phyloP scores from a whole-genome alignment of 2,113 vertebrate species.

The Mirza zaza region DNA sequence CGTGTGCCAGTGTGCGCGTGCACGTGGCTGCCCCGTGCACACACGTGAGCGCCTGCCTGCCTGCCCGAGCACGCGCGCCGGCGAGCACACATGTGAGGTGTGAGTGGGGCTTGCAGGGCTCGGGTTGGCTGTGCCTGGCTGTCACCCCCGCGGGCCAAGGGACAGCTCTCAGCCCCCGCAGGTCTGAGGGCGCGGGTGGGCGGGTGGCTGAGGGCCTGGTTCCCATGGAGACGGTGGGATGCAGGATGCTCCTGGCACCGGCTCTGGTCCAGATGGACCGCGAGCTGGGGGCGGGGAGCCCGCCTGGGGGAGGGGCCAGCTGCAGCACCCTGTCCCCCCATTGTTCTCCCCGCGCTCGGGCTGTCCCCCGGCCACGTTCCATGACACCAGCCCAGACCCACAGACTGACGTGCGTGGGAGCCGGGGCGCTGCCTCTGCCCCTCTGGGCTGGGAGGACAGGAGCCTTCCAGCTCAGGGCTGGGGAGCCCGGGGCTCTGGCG shows the following conservation, averaged over 20 bases:
- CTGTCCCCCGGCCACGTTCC: neutral
- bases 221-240: constrained; percentile 72
- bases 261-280: constrained; percentile 63
- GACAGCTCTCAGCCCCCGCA: constrained; percentile 22
- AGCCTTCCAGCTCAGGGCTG: neutral
- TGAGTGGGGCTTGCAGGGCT: neutral
- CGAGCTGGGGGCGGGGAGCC: neutral
- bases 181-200: constrained; percentile 42
- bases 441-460: neutral
- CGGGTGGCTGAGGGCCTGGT: constrained; percentile 29
- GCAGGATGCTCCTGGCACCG: constrained; percentile 39
- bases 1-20: neutral
- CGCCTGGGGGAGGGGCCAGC: neutral
- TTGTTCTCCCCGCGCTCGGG: neutral
- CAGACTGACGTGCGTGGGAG: neutral
- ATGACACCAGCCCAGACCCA: neutral
- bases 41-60: neutral
- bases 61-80: accelerated
- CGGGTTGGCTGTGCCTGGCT: neutral
- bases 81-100: neutral
- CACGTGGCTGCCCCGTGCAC: neutral
- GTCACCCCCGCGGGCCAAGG: neutral
- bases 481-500: neutral
- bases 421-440: neutral
- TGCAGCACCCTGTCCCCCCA: neutral